These are phyloP conservation scores for Acanthococcus lagerstroemiae DNA, from an alignment of 2,888 invertebrate species.

Conservation along the genomic window DNA sequence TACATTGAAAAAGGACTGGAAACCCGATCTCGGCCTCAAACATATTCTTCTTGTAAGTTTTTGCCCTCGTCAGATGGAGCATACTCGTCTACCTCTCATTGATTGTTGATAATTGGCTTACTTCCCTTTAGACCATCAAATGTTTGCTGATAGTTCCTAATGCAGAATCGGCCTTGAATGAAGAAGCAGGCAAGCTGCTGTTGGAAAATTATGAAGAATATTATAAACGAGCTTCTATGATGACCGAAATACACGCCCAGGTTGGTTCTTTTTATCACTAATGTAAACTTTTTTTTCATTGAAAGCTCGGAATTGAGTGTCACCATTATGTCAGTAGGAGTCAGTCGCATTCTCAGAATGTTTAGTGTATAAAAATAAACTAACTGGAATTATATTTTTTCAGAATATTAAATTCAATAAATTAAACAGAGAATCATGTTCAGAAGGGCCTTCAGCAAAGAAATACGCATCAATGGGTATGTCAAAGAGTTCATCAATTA, in stretches of 20 bases:
- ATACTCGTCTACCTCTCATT: background rate
- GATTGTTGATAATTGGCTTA: background rate
- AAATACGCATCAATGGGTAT: conserved; percentile 53
- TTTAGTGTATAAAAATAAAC: too few relatives aligned
- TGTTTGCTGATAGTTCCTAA: conserved; percentile 95
- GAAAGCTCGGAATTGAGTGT: too few relatives aligned
- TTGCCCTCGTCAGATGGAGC: too few relatives aligned
- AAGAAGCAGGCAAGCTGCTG: conserved; percentile 88
- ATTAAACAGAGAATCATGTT: conserved; percentile 21
- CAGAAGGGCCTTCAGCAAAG: conserved; percentile 65
- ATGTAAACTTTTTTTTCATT: too few relatives aligned
- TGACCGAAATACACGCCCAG: conserved; percentile 83
- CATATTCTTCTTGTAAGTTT: conserved; percentile 72
- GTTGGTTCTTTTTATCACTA: conserved; percentile 44
- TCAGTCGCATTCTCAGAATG: too few relatives aligned
- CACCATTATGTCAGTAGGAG: too few relatives aligned
- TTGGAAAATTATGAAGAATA: conserved; percentile 89
- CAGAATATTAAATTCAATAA: conserved; percentile 11
- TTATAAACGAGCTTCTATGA: conserved; percentile 75
- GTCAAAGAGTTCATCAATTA: conserved; percentile 53
- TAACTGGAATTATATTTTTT: background rate
- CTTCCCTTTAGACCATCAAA: conserved; percentile 62
- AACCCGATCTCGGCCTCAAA: conserved; percentile 86
- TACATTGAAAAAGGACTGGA: conserved; percentile 93
- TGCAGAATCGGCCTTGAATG: conserved; percentile 92